Evolutionary conservation across 2,888 invertebrate species (phyloP), one percentile per base, ranked within the genome.

Genomic region (Eutolmus rufibarbis): DNA sequence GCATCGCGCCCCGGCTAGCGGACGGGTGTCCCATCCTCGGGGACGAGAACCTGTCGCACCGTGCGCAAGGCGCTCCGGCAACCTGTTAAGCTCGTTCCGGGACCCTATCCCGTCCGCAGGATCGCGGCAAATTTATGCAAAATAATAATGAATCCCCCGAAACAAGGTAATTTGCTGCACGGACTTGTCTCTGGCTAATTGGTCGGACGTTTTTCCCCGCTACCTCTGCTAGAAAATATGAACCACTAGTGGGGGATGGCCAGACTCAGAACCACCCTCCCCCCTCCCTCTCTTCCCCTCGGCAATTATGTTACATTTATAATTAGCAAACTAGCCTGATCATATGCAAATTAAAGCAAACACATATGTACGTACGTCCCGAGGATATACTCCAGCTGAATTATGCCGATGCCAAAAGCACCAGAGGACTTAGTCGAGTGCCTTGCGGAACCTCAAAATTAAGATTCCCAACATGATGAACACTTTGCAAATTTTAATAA

Each of bases 401-500:
- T 87, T 87, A 87, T 79, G 87, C 74, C 87, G 79, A 87, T 87
- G 74, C 51, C 34, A 43, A 31, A 34, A 74, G 37, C 57, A 78
- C 77, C 56, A 51, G 77, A 31, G 76, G 77, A 74, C 86, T 77
- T 19, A 79, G n/a, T 76, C 85, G 86, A 79, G 74, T 87, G 88
- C 87, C 88, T 87, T 88, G 86, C 79, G 87, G 88, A 57, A 86
- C 78, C 84, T 84, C 87, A 56, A 87, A 88, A 88, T 88, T 87
- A 88, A 88, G 88, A 87, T 88, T 88, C 87, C 87, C 76, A 56
- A 86, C 88, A 87, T 88, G 88, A 86, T 81, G 86, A 87, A 88
- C 88, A 87, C 88, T 88, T 88, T 87, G 87, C 88, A 88, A 88
- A 88, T 88, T 88, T 88, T 86, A 88, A 87, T 87, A 87, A 88